phyloP scores from a whole-genome alignment of 1,140 invertebrate genomes.

The Drosophila tropicalis region DNA sequence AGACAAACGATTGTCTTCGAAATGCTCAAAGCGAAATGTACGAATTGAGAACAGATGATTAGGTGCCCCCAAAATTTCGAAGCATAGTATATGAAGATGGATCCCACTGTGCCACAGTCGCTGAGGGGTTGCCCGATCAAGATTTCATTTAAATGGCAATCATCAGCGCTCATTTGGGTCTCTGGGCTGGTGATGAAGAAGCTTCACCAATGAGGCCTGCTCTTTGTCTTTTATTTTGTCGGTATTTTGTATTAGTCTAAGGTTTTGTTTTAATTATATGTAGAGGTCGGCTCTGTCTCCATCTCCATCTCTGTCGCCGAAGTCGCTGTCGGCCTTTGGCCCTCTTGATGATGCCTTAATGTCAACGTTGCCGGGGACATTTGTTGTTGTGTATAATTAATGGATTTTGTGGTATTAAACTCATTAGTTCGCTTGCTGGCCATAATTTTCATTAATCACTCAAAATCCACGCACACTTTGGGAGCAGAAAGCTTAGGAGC shows the following conservation, averaged over 20 bases:
- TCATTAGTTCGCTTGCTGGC: slow-evolving; percentile 78
- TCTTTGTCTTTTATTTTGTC: slow-evolving; percentile 53
- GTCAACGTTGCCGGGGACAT: slow-evolving; percentile 52
- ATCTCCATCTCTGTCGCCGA: too few species aligned
- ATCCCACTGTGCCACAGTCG: slow-evolving; percentile 4
- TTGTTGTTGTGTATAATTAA: slow-evolving; percentile 61
- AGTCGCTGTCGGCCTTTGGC: not conserved
- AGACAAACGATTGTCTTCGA: too few species aligned
- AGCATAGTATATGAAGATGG: not conserved
- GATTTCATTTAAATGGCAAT: slow-evolving; percentile 82
- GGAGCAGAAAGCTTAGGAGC: slow-evolving; percentile 20
- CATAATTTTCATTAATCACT: slow-evolving; percentile 82
- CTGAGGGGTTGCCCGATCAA: slow-evolving; percentile 61
- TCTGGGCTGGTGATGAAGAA: slow-evolving; percentile 54
- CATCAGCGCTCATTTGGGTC: slow-evolving; percentile 76
- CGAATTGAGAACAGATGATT: too few species aligned
- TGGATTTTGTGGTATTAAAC: slow-evolving; percentile 74
- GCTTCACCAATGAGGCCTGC: slow-evolving; percentile 45
- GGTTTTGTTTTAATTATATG: slow-evolving; percentile 78
- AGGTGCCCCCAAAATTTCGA: not conserved
- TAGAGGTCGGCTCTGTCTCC: slow-evolving; percentile 57
- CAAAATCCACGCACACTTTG: slow-evolving; percentile 58
- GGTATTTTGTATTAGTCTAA: slow-evolving; percentile 51
- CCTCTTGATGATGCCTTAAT: slow-evolving; percentile 53
- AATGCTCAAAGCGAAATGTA: too few species aligned